Evolutionary conservation across 2,888 invertebrate genomes (phyloP), one percentile per base, ranked within the genome.

Genomic region (Gnatocerus cornutus): DNA sequence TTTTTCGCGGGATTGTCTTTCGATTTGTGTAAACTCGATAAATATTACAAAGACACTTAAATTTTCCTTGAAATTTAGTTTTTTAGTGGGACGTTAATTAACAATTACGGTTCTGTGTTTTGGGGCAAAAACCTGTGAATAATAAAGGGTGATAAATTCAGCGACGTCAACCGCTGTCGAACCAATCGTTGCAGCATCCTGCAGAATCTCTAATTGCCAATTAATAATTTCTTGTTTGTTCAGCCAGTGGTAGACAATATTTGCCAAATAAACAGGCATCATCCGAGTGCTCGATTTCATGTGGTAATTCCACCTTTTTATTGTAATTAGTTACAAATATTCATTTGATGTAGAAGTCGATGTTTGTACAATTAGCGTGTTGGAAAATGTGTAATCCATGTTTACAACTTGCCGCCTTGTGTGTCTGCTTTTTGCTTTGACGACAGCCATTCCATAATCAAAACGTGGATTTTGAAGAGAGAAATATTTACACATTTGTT

Each of bases 171-270:
- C 33, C 33, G 33, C 33, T 33, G 33, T 33, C 33, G 33, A 33
- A 33, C 33, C 33, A n/a, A 9, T 33, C 33, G 21, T 21, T 21
- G 21, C 21, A 33, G 33, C 33, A 33, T 33, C 33, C 33, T 33
- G 33, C 33, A 33, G 33, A 14, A 33, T 33, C 33, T 37, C 12
- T 37, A 53, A 53, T 53, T 53, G 53, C 9, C 53, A 56, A 56
- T 56, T 56, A 56, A 56, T 56, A 56, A 50, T 50, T 33, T 33
- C 53, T 53, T 53, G 53, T 53, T 53, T 53, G 29, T 37, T 33
- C 37, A 37, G 9, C 27, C 7, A 13, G 16, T 16, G 16, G 33
- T 10, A 27, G 29, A 53, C 14, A 53, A 37, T 53, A 53, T 53
- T 53, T 37, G 27, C 4, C 13, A 9, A 37, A 33, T 12, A 53